Conservation (phyloP, 2,797 vertebrate species). For the Alectoris magna region DNA sequence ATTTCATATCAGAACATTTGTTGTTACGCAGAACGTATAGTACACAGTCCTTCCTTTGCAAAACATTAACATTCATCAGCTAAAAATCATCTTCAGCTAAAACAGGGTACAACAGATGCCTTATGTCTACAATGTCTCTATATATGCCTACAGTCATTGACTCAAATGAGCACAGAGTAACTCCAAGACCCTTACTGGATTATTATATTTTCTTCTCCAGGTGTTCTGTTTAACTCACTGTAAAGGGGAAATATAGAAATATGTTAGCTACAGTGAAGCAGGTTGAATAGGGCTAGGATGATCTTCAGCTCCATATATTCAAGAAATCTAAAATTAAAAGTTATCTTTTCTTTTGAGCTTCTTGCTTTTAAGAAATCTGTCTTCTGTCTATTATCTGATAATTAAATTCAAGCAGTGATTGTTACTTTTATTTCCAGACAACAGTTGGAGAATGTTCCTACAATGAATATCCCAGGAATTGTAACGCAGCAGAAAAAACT, state of each 20-base stretch:
- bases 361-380: not conserved
- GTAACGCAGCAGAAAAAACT: constrained; percentile 71
- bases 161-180: not conserved
- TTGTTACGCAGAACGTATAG: not conserved
- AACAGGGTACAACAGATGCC: not conserved
- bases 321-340: not conserved
- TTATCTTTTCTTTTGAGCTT: not conserved
- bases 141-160: not conserved
- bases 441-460: constrained; percentile 84
- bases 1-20: not conserved
- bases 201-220: not conserved
- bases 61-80: not conserved
- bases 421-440: constrained; percentile 74
- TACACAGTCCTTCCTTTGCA: not conserved
- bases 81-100: not conserved
- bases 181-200: not conserved
- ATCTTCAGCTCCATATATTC: not conserved
- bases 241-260: not conserved
- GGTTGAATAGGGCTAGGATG: not conserved
- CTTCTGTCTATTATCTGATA: not conserved
- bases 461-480: constrained; percentile 78
- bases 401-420: not conserved
- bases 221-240: not conserved
- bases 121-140: not conserved
- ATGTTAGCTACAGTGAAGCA: not conserved